Conservation (phyloP, 2,113 vertebrate species). For the Plestiodon gilberti region DNA sequence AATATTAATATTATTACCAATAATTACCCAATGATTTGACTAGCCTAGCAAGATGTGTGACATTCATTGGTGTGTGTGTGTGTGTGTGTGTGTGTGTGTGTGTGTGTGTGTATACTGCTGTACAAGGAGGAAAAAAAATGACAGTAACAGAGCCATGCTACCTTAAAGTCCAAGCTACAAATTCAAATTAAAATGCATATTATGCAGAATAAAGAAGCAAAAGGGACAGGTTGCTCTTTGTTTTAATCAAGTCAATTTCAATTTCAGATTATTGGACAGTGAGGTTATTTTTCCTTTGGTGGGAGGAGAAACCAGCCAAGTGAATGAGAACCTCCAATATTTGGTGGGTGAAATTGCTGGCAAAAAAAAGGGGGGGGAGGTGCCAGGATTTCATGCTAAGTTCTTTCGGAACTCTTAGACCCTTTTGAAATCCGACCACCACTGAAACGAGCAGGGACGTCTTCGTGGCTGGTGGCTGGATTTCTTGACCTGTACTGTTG, state of each 20-base stretch:
- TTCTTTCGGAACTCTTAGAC: not conserved
- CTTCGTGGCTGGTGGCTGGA: not conserved
- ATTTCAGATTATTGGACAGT: not conserved
- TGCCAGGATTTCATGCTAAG: not conserved
- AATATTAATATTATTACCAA: slow-evolving; percentile 71
- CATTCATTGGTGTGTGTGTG: slow-evolving; percentile 86
- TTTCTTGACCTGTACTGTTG: not conserved
- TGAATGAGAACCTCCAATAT: not conserved
- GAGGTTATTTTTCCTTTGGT: not conserved
- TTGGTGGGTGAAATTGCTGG: not conserved
- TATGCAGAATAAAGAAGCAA: slow-evolving; percentile 68
- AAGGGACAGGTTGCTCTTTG: slow-evolving; percentile 72
- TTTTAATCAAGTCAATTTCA: slow-evolving; percentile 70
- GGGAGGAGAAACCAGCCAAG: slow-evolving; percentile 7
- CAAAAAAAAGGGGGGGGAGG: not conserved
- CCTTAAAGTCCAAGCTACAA: slow-evolving; percentile 98
- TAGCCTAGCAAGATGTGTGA: slow-evolving; percentile 93
- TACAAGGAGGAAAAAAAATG: slow-evolving; percentile 83
- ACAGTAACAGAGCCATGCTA: slow-evolving; percentile 96
- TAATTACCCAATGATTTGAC: slow-evolving; percentile 85
- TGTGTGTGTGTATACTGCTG: slow-evolving; percentile 82
- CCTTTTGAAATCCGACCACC: not conserved
- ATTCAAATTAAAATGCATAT: slow-evolving; percentile 82
- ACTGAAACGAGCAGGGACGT: not conserved
- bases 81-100: slow-evolving; percentile 63